Evolutionary conservation across 2,888 invertebrate genomes (phyloP).

Genomic region (Tricholauxania praeusta): DNA sequence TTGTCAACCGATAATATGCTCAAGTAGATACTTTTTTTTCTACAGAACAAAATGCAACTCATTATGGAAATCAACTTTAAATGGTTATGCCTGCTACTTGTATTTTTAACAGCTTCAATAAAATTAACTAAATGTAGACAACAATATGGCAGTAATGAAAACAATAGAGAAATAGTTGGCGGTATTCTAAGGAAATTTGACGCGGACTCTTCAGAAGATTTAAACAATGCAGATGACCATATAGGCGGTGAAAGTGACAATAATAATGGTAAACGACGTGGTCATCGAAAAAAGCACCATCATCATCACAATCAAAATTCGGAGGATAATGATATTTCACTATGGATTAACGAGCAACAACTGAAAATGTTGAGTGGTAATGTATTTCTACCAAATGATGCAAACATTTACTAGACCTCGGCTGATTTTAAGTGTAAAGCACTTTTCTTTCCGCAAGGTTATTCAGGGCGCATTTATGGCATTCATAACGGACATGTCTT

Average conservation of each 20-base stretch:
- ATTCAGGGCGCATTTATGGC: constrained; percentile 76
- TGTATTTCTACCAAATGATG: constrained; percentile 39
- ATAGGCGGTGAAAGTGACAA: constrained; percentile 20
- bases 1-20: no score
- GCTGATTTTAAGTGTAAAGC: constrained; percentile 50
- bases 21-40: background rate
- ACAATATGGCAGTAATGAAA: constrained; percentile 52
- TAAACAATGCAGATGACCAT: constrained; percentile 19
- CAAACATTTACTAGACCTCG: constrained; percentile 12
- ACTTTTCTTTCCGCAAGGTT: constrained; percentile 62
- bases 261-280: constrained; percentile 41
- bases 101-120: constrained; percentile 54
- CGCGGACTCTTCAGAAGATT: constrained; percentile 40
- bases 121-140: constrained; percentile 54
- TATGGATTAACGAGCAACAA: constrained; percentile 93
- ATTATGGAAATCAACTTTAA: constrained; percentile 45
- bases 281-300: constrained; percentile 52
- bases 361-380: constrained; percentile 91
- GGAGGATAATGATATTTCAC: constrained; percentile 74
- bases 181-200: constrained; percentile 9
- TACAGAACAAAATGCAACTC: constrained; percentile 30
- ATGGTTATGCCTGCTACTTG: constrained; percentile 56
- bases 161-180: constrained; percentile 36
- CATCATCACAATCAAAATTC: constrained; percentile 54
- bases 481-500: constrained; percentile 89